phyloP scores from a whole-genome alignment of 2,797 vertebrate species.

The Podarcis lilfordi region DNA sequence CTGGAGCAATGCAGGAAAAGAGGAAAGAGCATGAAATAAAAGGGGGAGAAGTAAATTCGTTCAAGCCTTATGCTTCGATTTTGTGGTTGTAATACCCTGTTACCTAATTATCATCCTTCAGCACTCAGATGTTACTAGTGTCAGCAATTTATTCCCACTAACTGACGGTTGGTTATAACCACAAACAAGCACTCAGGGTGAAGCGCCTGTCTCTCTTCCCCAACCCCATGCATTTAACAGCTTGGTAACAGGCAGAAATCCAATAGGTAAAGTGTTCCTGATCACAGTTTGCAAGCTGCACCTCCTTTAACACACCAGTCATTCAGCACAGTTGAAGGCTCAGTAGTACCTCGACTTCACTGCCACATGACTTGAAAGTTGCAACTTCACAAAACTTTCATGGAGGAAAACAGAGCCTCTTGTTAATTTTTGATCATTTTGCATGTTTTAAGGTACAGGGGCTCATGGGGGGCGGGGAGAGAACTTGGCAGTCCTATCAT shows the following conservation, averaged over 20 bases:
- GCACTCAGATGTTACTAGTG: not conserved
- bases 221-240: not conserved
- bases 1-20: not conserved
- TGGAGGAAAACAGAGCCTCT: not conserved
- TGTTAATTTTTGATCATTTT: too few relatives aligned
- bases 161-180: conserved; percentile 9
- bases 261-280: not conserved
- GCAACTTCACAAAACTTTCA: not conserved
- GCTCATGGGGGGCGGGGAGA: not conserved
- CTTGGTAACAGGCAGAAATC: not conserved
- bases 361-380: not conserved
- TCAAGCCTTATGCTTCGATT: not conserved
- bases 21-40: not conserved
- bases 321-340: not conserved
- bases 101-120: conserved; percentile 19
- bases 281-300: not conserved
- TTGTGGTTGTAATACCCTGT: conserved; percentile 1
- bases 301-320: not conserved
- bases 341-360: too few relatives aligned
- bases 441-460: not conserved
- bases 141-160: conserved; percentile 30
- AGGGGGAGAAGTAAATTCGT: not conserved
- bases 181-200: not conserved
- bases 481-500: not conserved
- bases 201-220: not conserved